A percentile compares a stretch with the other conserved stretches of the same genome.
Evolutionary conservation across 53 echinoderm and acorn worm genomes (phyloP).

Genomic region (Echinometra lucunter): DNA sequence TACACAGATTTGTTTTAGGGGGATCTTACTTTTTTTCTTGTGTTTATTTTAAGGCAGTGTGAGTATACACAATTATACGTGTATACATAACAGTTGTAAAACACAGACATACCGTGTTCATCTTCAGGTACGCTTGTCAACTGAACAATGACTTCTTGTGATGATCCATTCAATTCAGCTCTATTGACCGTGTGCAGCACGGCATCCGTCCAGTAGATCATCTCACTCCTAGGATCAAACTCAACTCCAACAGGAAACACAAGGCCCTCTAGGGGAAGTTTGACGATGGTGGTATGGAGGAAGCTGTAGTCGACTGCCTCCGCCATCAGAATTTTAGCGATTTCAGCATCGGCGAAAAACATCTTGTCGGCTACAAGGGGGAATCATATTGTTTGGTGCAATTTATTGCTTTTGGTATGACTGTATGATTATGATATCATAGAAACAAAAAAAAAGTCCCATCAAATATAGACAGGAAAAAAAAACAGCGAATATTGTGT

Average conservation of each 20-base stretch:
- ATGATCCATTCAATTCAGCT: not conserved
- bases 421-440: too few species aligned
- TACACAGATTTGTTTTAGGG: too few species aligned
- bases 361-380: constrained; percentile 10
- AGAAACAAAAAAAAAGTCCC: too few species aligned
- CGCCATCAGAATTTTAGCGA: not conserved
- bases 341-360: not conserved
- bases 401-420: too few species aligned
- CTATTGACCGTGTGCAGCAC: not conserved
- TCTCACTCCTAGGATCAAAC: not conserved
- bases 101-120: too few species aligned
- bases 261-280: not conserved
- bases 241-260: constrained; percentile 19
- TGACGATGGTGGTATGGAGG: not conserved
- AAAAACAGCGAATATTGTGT: too few species aligned
- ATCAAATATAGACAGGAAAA: too few species aligned
- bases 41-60: too few species aligned
- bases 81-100: too few species aligned
- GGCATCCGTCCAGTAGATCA: constrained; percentile 4
- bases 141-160: not conserved
- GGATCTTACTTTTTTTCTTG: too few species aligned
- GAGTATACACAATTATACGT: too few species aligned
- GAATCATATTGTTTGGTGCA: too few species aligned
- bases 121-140: not conserved
- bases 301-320: not conserved